Evolutionary conservation across 2,797 vertebrate genomes (phyloP).

Genomic region (Parauchenoglanis ngamensis): DNA sequence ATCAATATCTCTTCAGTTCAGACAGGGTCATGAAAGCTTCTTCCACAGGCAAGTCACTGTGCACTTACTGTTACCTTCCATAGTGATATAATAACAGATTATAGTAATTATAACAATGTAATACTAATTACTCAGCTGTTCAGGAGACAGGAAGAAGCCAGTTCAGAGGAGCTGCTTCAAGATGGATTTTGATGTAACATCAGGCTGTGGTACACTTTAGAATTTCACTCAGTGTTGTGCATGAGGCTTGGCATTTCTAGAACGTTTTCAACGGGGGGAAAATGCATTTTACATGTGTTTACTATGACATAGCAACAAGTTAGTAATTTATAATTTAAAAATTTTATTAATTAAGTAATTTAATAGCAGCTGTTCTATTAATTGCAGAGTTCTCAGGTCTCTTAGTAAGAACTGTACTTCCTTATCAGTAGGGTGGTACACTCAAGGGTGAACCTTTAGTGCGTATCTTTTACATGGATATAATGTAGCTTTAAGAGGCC

Average conservation of each 20-base stretch:
- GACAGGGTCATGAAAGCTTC: neutral
- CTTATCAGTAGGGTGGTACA: neutral
- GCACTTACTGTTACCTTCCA: neutral
- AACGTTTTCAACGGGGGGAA: neutral
- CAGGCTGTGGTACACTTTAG: neutral
- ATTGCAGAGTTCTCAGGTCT: neutral
- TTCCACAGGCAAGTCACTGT: neutral
- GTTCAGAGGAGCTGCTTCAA: neutral
- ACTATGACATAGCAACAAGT: neutral
- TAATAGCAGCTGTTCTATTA: neutral
- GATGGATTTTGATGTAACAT: neutral
- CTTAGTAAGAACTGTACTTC: neutral
- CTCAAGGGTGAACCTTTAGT: too few species aligned
- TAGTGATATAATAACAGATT: neutral
- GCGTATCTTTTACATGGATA: neutral
- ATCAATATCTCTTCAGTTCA: conserved; percentile 7
- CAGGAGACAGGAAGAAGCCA: neutral
- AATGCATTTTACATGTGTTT: neutral
- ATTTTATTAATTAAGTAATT: too few species aligned
- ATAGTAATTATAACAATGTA: neutral
- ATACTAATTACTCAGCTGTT: neutral
- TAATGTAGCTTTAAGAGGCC: neutral
- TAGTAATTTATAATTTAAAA: neutral
- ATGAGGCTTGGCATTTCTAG: neutral
- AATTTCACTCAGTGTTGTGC: neutral